A percentile compares a stretch with the other conserved stretches of the same genome.
phyloP scores from a whole-genome alignment of 2,113 vertebrate genomes.

The Gasterosteus aculeatus region DNA sequence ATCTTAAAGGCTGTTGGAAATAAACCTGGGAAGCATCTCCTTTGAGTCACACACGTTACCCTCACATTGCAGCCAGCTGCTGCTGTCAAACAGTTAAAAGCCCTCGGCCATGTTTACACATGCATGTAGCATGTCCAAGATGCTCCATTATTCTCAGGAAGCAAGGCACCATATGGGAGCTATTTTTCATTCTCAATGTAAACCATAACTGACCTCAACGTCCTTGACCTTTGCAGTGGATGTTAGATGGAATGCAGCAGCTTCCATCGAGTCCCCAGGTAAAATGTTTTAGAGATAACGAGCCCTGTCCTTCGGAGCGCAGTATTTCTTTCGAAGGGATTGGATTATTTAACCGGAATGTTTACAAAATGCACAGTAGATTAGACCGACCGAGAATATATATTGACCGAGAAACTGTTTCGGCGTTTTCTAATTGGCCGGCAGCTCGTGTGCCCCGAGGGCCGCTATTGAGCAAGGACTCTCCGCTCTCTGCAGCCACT shows the following conservation, averaged over 20 bases:
- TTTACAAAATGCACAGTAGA: slow-evolving; percentile 27
- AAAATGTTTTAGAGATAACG: not conserved
- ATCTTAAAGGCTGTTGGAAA: slow-evolving; percentile 14
- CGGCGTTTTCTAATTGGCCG: slow-evolving; percentile 58
- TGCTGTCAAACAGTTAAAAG: slow-evolving; percentile 41
- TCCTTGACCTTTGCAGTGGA: slow-evolving; percentile 37
- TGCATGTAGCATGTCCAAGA: slow-evolving; percentile 43
- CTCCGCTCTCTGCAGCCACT: slow-evolving; percentile 53
- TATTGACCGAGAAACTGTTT: slow-evolving; percentile 53
- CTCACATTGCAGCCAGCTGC: slow-evolving; percentile 24
- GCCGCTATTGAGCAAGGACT: slow-evolving; percentile 64
- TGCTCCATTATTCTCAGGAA: slow-evolving; percentile 6
- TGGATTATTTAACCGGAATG: slow-evolving; percentile 15
- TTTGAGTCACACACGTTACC: not conserved
- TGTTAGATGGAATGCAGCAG: slow-evolving; percentile 37
- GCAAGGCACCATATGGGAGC: slow-evolving; percentile 35
- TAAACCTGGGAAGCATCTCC: not conserved
- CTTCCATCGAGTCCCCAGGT: not conserved
- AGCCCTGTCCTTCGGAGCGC: not conserved
- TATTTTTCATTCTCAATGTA: slow-evolving; percentile 35
- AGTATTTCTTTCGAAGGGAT: not conserved
- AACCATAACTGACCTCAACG: slow-evolving; percentile 21
- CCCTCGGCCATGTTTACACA: slow-evolving; percentile 48
- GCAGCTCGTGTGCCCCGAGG: slow-evolving; percentile 39
- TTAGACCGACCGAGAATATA: slow-evolving; percentile 45